A percentile compares a stretch with the other conserved stretches of the same genome.
Conservation (phyloP, 1,140 invertebrate species). For the Microplitis mediator region DNA sequence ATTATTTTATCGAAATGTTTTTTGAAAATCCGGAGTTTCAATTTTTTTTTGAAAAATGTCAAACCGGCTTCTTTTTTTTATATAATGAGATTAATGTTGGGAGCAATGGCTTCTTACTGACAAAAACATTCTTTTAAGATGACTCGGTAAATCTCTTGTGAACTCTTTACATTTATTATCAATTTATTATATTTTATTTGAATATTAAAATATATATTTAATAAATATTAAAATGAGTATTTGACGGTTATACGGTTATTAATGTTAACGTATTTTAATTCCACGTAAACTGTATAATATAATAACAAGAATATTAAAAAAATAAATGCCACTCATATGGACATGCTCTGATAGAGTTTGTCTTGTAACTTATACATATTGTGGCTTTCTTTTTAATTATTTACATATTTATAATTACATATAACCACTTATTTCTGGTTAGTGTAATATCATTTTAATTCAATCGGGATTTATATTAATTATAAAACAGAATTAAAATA, state of each 20-base stretch:
- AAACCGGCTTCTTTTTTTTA: slow-evolving; percentile 28
- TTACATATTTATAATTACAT: slow-evolving; percentile 1
- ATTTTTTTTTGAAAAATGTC: slow-evolving; percentile 12
- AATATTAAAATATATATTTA: not conserved
- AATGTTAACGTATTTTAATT: slow-evolving; percentile 6
- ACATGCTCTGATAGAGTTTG: slow-evolving; percentile 31
- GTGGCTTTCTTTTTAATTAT: not conserved
- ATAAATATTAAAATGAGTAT: not conserved
- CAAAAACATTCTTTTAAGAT: slow-evolving; percentile 46
- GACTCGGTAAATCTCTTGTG: slow-evolving; percentile 30
- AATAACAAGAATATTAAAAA: slow-evolving; percentile 8
- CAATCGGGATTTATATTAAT: too few relatives aligned
- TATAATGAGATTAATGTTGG: slow-evolving; percentile 33
- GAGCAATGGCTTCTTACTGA: slow-evolving; percentile 25
- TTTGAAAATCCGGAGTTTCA: not conserved
- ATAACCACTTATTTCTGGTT: slow-evolving; percentile 5
- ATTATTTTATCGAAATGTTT: not conserved
- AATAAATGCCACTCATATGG: slow-evolving; percentile 21
- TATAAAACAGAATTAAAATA: too few relatives aligned
- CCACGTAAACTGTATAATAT: slow-evolving; percentile 5
- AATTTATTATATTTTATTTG: not conserved
- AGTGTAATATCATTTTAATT: too few relatives aligned
- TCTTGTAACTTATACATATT: not conserved
- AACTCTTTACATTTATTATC: too few relatives aligned
- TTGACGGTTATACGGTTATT: not conserved